A percentile compares a stretch with the other conserved stretches of the same genome.
Evolutionary conservation across 2,113 vertebrate genomes (phyloP).

Genomic region (Brachyhypopomus gauderio): DNA sequence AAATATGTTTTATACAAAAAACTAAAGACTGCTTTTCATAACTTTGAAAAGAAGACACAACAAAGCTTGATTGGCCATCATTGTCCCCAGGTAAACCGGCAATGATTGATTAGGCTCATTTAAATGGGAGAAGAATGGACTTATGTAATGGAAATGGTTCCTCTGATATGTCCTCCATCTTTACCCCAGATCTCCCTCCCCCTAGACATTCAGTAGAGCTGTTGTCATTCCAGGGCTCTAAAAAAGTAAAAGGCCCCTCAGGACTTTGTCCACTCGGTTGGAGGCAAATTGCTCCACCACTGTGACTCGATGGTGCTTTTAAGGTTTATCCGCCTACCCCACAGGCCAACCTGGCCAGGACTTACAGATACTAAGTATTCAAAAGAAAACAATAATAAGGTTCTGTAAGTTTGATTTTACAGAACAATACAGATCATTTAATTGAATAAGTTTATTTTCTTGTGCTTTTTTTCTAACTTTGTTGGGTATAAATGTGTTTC

Average conservation of each 20-base stretch:
- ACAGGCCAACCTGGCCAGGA: slow-evolving; percentile 18
- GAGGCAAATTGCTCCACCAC: slow-evolving; percentile 50
- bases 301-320: slow-evolving; percentile 54
- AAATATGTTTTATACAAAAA: no score
- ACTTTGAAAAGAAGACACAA: neutral
- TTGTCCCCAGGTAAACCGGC: neutral
- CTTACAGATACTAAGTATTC: slow-evolving; percentile 10
- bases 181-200: slow-evolving; percentile 43
- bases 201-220: slow-evolving; percentile 57
- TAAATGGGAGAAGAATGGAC: slow-evolving; percentile 73
- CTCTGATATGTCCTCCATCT: slow-evolving; percentile 45
- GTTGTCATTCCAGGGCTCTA: slow-evolving; percentile 54
- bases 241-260: slow-evolving; percentile 37
- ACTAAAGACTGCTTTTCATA: neutral
- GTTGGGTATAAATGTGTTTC: neutral
- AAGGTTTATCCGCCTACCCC: slow-evolving; percentile 30
- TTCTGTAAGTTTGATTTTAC: neutral
- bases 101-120: slow-evolving; percentile 37
- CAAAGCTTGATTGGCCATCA: neutral
- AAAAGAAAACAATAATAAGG: neutral
- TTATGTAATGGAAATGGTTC: slow-evolving; percentile 33
- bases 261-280: slow-evolving; percentile 38
- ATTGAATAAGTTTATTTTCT: neutral
- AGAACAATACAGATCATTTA: neutral
- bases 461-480: neutral